A percentile compares a stretch with the other conserved stretches of the same genome.
phyloP scores from a whole-genome alignment of 2,888 invertebrate species.

The Drosophila quasianomalipes region DNA sequence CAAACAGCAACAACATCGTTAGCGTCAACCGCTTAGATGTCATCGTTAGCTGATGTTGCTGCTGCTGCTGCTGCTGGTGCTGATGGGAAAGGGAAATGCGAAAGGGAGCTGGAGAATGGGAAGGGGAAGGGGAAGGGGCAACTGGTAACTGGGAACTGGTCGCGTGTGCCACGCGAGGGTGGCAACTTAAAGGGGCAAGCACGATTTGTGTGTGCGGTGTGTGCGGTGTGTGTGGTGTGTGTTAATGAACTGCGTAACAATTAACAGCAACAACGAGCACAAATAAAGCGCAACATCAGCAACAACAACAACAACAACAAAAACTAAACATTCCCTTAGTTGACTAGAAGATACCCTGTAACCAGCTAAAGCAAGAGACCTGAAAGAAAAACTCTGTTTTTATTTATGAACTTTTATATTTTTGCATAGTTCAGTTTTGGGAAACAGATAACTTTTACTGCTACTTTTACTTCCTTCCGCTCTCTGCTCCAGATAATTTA shows the following conservation, averaged over 20 bases:
- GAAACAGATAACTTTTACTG: neutral
- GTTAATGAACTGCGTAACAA: conserved; percentile 80
- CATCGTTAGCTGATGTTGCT: conserved; percentile 69
- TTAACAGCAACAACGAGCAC: conserved; percentile 65
- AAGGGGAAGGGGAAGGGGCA: conserved; percentile 15
- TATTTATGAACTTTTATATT: neutral
- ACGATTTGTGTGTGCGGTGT: conserved; percentile 44
- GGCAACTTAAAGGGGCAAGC: conserved; percentile 60
- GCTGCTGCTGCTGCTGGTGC: conserved; percentile 42
- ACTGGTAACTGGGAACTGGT: conserved; percentile 47
- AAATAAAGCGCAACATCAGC: conserved; percentile 53
- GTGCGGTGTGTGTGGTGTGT: conserved; percentile 44
- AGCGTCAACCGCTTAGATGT: conserved; percentile 74
- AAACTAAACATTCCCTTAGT: neutral
- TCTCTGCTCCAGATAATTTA: too few relatives aligned
- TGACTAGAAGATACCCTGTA: conserved; percentile 1
- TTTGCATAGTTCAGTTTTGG: too few relatives aligned
- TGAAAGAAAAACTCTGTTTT: neutral
- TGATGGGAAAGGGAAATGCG: conserved; percentile 29
- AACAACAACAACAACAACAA: conserved; percentile 15
- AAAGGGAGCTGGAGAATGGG: conserved; percentile 10
- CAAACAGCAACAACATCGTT: conserved; percentile 50
- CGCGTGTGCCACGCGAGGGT: conserved; percentile 79
- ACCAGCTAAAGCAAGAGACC: neutral
- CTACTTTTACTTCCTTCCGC: neutral